A percentile compares a stretch with the other conserved stretches of the same genome.
These are phyloP conservation scores for Plodia interpunctella DNA, from an alignment of 1,140 invertebrate species.

Conservation along the genomic window DNA sequence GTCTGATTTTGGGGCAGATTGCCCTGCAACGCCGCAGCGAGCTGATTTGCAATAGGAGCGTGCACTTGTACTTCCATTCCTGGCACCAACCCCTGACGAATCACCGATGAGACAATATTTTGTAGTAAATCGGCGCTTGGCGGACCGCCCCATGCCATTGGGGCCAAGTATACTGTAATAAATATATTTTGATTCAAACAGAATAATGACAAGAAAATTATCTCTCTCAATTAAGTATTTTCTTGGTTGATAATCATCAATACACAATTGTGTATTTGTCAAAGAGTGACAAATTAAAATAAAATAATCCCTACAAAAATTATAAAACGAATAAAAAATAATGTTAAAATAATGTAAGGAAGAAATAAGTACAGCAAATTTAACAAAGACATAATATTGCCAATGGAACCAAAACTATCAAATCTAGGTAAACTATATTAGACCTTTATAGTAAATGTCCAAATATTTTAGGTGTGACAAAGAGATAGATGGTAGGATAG, in stretches of 20 bases:
- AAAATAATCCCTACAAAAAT: too few species aligned
- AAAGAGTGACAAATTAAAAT: too few species aligned
- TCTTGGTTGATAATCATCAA: too few species aligned
- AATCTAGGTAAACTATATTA: background rate
- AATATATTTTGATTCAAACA: slow-evolving; percentile 5
- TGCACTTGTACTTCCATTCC: slow-evolving; percentile 29
- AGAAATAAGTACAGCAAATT: too few species aligned
- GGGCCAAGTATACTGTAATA: slow-evolving; percentile 35
- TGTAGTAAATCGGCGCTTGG: slow-evolving; percentile 39
- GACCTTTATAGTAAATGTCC: too few species aligned
- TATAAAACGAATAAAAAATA: too few species aligned
- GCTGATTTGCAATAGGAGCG: slow-evolving; percentile 9
- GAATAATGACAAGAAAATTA: too few species aligned
- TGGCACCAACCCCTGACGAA: slow-evolving; percentile 36
- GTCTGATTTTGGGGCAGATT: background rate
- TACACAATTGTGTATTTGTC: too few species aligned
- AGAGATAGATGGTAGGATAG: too few species aligned
- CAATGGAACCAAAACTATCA: background rate
- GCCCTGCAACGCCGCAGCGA: slow-evolving; percentile 12
- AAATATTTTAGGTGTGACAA: too few species aligned
- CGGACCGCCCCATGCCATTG: slow-evolving; percentile 32
- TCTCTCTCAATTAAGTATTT: too few species aligned
- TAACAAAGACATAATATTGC: too few species aligned
- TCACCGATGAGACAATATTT: slow-evolving; percentile 38
- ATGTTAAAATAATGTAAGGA: background rate